Evolutionary conservation across 1,140 invertebrate species (phyloP).

Genomic region (Hycleus phaleratus): DNA sequence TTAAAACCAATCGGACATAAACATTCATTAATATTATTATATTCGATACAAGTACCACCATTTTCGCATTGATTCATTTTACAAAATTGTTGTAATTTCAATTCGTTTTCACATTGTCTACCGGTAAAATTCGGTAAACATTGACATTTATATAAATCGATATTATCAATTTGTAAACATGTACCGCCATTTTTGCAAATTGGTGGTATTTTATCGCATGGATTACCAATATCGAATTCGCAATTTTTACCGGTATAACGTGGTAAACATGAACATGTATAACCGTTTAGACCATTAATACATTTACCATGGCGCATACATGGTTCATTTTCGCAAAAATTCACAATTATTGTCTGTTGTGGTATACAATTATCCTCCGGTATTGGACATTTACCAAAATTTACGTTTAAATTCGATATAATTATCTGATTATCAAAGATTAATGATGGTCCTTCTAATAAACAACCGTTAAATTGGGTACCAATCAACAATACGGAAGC

Average conservation of each 20-base stretch:
- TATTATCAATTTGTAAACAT: conserved; percentile 63
- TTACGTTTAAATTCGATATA: conserved; percentile 53
- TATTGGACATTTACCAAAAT: conserved; percentile 67
- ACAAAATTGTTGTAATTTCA: conserved; percentile 27
- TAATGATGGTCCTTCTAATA: conserved; percentile 74
- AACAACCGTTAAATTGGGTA: conserved; percentile 71
- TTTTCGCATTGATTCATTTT: no score
- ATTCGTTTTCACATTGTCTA: no score
- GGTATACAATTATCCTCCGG: conserved; percentile 56
- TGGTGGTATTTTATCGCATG: conserved; percentile 47
- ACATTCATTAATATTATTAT: conserved; percentile 47
- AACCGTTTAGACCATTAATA: conserved; percentile 62
- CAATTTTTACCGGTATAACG: conserved; percentile 79
- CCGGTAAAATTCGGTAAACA: conserved; percentile 66
- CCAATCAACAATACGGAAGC: conserved; percentile 62
- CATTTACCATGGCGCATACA: conserved; percentile 75
- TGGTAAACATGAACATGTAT: conserved; percentile 69
- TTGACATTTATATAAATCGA: conserved; percentile 62
- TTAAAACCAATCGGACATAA: conserved; percentile 64
- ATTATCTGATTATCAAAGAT: conserved; percentile 61
- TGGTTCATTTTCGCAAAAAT: conserved; percentile 69
- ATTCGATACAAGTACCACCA: not conserved
- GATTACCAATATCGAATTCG: conserved; percentile 65
- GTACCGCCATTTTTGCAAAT: conserved; percentile 65
- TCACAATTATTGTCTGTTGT: conserved; percentile 43